Evolutionary conservation across 2,113 vertebrate species (phyloP).

Genomic region (Tetrax tetrax): DNA sequence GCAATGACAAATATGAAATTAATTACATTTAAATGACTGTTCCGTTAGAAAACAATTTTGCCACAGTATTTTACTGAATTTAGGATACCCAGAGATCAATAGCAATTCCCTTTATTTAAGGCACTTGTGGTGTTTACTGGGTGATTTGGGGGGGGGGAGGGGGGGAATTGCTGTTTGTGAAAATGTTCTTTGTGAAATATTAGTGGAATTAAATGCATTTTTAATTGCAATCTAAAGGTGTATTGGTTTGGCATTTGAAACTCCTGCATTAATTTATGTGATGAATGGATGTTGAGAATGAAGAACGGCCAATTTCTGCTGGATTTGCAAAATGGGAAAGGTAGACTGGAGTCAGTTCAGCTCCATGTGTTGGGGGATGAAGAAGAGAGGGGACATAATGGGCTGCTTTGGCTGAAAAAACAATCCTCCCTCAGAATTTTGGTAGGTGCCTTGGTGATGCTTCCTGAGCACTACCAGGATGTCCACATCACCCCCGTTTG

Average conservation of each 20-base stretch:
- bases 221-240: background rate
- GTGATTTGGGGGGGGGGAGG: constrained; percentile 38
- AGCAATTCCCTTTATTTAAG: constrained; percentile 74
- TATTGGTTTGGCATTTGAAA: background rate
- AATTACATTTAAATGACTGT: constrained; percentile 76
- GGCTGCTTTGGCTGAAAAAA: background rate
- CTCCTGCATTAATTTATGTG: background rate
- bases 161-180: constrained; percentile 43
- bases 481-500: fast-evolving
- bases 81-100: constrained; percentile 69
- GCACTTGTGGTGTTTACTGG: constrained; percentile 17
- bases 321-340: background rate
- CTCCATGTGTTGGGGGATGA: background rate
- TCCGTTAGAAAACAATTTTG: constrained; percentile 75
- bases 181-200: constrained; percentile 39
- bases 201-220: constrained; percentile 23
- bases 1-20: constrained; percentile 73
- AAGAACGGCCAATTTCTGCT: background rate
- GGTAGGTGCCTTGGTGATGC: background rate
- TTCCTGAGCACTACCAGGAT: background rate
- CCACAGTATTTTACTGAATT: constrained; percentile 63
- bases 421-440: background rate
- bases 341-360: background rate
- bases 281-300: background rate
- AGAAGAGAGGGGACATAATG: background rate